These are phyloP conservation scores for Atractosteus spatula DNA, from an alignment of 2,113 vertebrate species.

Conservation along the genomic window DNA sequence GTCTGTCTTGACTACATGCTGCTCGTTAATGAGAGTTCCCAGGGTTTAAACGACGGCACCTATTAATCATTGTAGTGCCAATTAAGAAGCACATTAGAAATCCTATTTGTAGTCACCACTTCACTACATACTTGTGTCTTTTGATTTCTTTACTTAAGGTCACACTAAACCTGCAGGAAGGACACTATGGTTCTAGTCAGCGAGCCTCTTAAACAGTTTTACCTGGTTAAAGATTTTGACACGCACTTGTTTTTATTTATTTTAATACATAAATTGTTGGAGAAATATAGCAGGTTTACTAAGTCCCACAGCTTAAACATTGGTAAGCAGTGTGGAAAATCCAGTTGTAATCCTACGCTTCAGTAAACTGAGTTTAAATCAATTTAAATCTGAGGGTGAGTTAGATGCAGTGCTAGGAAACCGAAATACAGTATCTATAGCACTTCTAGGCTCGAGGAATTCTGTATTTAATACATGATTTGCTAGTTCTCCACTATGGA, in stretches of 20 bases:
- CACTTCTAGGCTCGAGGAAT: not conserved
- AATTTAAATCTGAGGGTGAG: constrained; percentile 3
- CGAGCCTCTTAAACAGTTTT: no score
- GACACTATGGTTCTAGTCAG: no score
- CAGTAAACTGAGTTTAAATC: not conserved
- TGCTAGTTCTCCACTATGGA: not conserved
- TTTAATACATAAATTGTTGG: not conserved
- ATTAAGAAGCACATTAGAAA: constrained; percentile 60
- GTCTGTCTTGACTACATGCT: constrained; percentile 29
- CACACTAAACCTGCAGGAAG: not conserved
- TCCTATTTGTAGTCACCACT: constrained; percentile 41
- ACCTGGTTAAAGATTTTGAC: no score
- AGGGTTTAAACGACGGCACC: constrained; percentile 45
- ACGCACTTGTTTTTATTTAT: no score
- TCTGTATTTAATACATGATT: not conserved
- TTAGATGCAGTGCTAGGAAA: not conserved
- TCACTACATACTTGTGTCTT: constrained; percentile 5
- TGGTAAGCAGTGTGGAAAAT: not conserved
- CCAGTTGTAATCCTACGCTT: constrained; percentile 6
- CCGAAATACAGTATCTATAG: not conserved
- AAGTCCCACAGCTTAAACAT: no score
- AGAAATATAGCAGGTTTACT: not conserved
- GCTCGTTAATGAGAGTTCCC: constrained; percentile 55
- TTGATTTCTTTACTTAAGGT: not conserved
- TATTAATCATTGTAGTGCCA: constrained; percentile 59